A percentile compares a stretch with the other conserved stretches of the same genome.
Conservation (phyloP, 2,113 vertebrate species). For the Sula dactylatra region DNA sequence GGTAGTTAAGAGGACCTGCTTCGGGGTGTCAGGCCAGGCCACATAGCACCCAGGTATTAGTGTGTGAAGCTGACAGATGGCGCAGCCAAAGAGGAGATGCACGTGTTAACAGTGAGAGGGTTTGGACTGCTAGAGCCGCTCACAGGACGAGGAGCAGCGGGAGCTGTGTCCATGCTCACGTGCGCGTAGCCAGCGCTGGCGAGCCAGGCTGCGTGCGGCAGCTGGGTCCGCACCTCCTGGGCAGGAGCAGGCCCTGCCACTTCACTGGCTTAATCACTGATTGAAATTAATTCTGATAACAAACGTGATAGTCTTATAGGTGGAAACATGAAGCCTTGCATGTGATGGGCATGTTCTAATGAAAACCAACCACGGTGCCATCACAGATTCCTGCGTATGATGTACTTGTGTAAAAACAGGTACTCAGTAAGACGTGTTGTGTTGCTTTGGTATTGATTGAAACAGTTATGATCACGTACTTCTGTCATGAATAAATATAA, state of each 20-base stretch:
- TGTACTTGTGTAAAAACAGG: background rate
- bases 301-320: background rate
- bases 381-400: accelerated
- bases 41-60: no score
- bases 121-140: background rate
- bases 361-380: background rate
- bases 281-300: background rate
- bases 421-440: accelerated
- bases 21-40: background rate
- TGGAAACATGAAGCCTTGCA: background rate
- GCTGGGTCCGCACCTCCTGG: no score
- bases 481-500: background rate
- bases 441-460: background rate
- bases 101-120: accelerated
- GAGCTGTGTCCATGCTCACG: background rate
- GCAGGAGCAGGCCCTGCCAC: background rate
- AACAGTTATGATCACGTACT: background rate
- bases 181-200: no score
- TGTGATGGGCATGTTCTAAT: background rate
- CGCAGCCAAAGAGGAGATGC: background rate
- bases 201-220: background rate
- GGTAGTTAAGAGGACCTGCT: background rate
- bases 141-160: background rate
- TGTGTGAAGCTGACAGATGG: background rate
- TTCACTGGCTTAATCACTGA: background rate